A percentile compares a stretch with the other conserved stretches of the same genome.
Conservation (phyloP, 2,888 invertebrate species). For the Ceraclea dissimilis region DNA sequence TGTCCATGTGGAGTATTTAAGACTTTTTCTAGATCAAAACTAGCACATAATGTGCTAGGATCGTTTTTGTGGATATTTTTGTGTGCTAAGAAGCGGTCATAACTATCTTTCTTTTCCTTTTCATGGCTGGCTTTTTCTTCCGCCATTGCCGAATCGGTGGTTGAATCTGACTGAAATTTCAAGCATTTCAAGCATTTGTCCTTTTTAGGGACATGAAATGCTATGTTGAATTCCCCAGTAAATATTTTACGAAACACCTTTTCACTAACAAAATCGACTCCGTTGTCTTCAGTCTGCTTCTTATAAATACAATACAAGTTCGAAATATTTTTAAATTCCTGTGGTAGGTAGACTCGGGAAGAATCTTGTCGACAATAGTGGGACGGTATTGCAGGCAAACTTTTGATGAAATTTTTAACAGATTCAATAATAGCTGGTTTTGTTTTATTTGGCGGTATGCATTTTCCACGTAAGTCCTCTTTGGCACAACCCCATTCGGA, state of each 20-base stretch:
- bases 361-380: background rate
- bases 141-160: too few relatives aligned
- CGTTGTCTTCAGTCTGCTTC: background rate
- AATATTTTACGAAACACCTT: background rate
- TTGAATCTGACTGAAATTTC: background rate
- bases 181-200: background rate
- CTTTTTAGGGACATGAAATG: background rate
- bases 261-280: background rate
- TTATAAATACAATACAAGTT: background rate
- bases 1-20: background rate
- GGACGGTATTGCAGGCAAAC: background rate
- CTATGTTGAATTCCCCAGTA: background rate
- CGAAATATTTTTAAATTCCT: background rate
- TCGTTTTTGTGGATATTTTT: background rate
- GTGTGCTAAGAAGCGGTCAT: background rate
- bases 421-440: background rate
- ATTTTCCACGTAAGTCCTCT: background rate
- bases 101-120: background rate
- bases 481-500: background rate
- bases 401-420: background rate
- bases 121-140: background rate
- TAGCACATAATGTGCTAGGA: background rate
- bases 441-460: background rate
- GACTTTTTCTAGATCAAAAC: background rate
- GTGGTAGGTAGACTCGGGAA: background rate